Base-by-base conservation (phyloP, 2,888 invertebrate species). In the Boloria euphrosyne region DNA sequence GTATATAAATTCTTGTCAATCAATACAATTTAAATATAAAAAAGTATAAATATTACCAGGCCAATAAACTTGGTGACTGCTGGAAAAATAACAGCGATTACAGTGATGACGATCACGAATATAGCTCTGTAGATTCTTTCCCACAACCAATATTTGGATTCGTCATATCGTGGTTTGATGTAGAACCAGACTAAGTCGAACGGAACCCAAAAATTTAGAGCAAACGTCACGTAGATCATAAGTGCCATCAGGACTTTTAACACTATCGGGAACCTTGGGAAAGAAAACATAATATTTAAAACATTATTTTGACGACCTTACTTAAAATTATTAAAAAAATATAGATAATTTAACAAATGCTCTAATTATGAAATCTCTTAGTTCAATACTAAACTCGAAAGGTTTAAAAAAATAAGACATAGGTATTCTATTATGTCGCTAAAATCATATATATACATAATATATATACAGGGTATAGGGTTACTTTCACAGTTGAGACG, bases 101-200 rank as follows among this genome's bases (percentile, higher is more conserved):
- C 0, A 0, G 78, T 78, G 27, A 87, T 77, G 1, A 58, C 0
- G 0, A 74, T 2, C 0, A 86, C 81, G 0, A 78, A 75, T 0
- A 75, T 1, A 0, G 72, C 73, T 3, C 86, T 73, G 64, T 83
- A 86, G 0, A 86, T 65, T 1, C 85, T 71, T 71, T 87, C 83
- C 85, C 83, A 83, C 0, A 82, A n/a, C 84, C 84, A 85, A 18
- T 75, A 72, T 16, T 74, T 78, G 0, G 68, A 44, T 0, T 72
- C 71, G 0, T 66, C 47, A 62, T 85, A 79, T 0, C 62, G 63
- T 7, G 54, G 59, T 69, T 79, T 78, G 13, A 85, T 27, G 52
- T 85, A 84, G 60, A 72, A 69, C 86, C 85, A 87, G 4, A 79
- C 68, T 7, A 85, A 71, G 6, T 86, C 79, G 63, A 85, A 86